Conservation (phyloP, 1,140 invertebrate species). For the Neotoxoptera formosana region DNA sequence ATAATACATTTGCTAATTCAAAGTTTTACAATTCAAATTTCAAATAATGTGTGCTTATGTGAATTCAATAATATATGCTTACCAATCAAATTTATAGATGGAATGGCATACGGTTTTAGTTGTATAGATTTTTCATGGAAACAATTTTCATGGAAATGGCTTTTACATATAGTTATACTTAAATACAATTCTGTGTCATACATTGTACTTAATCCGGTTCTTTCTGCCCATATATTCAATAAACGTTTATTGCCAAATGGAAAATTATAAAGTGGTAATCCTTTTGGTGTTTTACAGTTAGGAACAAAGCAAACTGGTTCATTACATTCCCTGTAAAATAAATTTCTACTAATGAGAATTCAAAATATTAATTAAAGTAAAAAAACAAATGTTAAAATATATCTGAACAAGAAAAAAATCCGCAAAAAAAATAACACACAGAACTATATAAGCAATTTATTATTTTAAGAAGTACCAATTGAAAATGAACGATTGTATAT, state of each 20-base stretch:
- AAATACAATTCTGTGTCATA: neutral
- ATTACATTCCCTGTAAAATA: neutral
- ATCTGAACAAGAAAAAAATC: too few relatives aligned
- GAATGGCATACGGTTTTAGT: conserved; percentile 4
- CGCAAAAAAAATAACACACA: neutral
- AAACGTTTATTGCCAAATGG: conserved; percentile 25
- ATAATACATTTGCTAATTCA: neutral
- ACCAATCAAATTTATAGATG: conserved; percentile 23
- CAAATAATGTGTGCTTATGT: neutral
- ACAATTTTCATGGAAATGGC: conserved; percentile 26
- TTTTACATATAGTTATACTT: conserved; percentile 30
- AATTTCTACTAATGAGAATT: neutral
- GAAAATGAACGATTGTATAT: neutral
- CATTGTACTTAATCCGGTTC: conserved; percentile 31
- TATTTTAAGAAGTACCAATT: neutral
- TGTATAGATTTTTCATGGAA: neutral
- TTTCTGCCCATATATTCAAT: conserved; percentile 19
- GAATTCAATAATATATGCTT: neutral
- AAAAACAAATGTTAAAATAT: neutral
- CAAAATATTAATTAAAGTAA: neutral
- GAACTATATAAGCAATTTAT: neutral
- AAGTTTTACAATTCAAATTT: neutral
- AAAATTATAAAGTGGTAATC: conserved; percentile 30
- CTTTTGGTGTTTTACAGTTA: neutral
- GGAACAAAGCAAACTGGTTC: neutral